Conservation (phyloP, 2,113 vertebrate genomes). For the Picathartes gymnocephalus region DNA sequence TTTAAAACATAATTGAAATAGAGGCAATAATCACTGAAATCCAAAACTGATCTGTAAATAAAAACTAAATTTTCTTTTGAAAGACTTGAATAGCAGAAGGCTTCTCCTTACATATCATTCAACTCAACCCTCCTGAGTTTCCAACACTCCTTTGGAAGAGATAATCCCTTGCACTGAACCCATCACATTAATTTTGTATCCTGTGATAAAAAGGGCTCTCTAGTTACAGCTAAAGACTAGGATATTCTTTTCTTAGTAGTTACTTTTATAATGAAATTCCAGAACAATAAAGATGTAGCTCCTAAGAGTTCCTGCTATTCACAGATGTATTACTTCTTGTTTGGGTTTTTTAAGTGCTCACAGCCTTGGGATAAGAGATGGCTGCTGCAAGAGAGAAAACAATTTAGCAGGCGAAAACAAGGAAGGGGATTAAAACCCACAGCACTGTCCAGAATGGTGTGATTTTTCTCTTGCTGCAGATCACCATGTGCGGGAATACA, state of each 20-base stretch:
- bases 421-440: accelerated
- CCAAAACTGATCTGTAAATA: neutral
- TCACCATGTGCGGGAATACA: neutral
- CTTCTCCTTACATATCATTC: neutral
- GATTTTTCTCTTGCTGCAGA: neutral
- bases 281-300: neutral
- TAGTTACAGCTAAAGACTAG: neutral
- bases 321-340: neutral
- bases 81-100: neutral
- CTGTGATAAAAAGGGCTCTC: neutral
- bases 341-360: neutral
- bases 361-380: neutral
- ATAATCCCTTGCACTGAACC: neutral
- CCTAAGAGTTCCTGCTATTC: neutral
- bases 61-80: neutral
- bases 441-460: neutral
- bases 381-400: neutral
- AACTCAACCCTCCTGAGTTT: neutral
- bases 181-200: neutral
- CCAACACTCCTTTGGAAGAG: neutral
- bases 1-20: neutral
- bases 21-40: neutral
- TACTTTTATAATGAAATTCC: neutral
- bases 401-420: neutral
- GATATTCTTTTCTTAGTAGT: neutral